Percentiles rank a stretch among this genome's conserved stretches.
Evolutionary conservation across 1,140 invertebrate genomes (phyloP).

Genomic region (Aphelinus certus): DNA sequence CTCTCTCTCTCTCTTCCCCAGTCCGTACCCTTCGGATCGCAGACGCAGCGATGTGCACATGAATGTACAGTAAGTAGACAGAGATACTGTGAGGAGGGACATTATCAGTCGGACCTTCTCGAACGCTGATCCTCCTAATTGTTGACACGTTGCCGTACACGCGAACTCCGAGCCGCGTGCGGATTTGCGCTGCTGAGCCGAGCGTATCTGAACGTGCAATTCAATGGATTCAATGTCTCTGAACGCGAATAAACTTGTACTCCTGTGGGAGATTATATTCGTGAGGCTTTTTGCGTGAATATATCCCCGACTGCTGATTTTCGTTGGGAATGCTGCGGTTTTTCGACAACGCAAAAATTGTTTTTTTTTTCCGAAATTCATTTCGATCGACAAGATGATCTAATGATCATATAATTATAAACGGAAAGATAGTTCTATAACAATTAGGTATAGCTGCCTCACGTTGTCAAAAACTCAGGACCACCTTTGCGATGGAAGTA

Average conservation of each 20-base stretch:
- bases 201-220: conserved; percentile 4
- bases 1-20: conserved; percentile 21
- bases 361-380: no score
- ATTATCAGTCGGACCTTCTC: conserved; percentile 54
- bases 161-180: conserved; percentile 27
- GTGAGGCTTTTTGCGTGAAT: not conserved
- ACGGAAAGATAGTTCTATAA: no score
- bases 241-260: not conserved
- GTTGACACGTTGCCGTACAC: conserved; percentile 54
- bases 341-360: no score
- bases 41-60: no score
- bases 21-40: conserved; percentile 16
- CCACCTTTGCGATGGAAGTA: no score
- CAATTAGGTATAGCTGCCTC: no score
- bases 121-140: conserved; percentile 59
- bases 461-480: no score
- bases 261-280: conserved; percentile 14
- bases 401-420: no score
- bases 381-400: no score
- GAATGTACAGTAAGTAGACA: conserved; percentile 12
- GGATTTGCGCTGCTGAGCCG: conserved; percentile 11
- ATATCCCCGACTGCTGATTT: no score
- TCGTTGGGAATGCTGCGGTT: no score
- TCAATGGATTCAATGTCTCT: no score
- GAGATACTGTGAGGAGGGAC: conserved; percentile 40